These are phyloP conservation scores for Biston stratarius DNA, from an alignment of 2,888 invertebrate species.

Conservation along the genomic window DNA sequence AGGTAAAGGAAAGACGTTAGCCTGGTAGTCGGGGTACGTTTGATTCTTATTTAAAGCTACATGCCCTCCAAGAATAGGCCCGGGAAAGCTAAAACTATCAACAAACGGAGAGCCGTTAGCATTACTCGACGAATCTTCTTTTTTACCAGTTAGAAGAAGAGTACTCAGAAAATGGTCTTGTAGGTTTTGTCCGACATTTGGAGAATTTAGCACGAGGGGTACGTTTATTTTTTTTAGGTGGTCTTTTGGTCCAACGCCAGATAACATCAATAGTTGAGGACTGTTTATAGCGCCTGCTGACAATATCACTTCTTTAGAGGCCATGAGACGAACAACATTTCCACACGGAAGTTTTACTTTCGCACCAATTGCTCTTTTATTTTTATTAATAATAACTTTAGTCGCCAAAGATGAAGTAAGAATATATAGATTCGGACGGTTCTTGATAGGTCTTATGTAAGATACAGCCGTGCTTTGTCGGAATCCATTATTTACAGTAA, in stretches of 20 bases:
- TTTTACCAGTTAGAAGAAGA: slow-evolving; percentile 47
- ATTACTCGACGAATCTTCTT: slow-evolving; percentile 18
- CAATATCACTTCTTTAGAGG: slow-evolving; percentile 54
- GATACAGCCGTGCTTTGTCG: slow-evolving; percentile 53
- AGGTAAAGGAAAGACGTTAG: slow-evolving; percentile 33
- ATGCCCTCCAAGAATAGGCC: slow-evolving; percentile 39
- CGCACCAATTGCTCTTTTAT: slow-evolving; percentile 50
- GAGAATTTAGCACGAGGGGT: slow-evolving; percentile 46
- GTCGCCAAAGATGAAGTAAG: slow-evolving; percentile 50
- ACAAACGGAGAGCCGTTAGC: slow-evolving; percentile 42
- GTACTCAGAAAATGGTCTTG: slow-evolving; percentile 54
- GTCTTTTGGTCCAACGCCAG: slow-evolving; percentile 56
- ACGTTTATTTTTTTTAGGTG: slow-evolving; percentile 52
- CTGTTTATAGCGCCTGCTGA: slow-evolving; percentile 58
- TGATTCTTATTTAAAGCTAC: slow-evolving; percentile 51
- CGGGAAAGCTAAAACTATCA: slow-evolving; percentile 39
- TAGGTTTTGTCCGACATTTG: slow-evolving; percentile 55
- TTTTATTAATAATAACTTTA: slow-evolving; percentile 50
- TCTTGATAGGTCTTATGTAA: slow-evolving; percentile 51
- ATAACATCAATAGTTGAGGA: slow-evolving; percentile 59
- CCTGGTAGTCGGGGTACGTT: slow-evolving; percentile 57
- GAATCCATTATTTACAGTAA: slow-evolving; percentile 42
- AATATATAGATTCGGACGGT: slow-evolving; percentile 52
- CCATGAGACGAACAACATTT: slow-evolving; percentile 37
- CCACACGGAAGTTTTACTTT: slow-evolving; percentile 45